Base-by-base conservation (phyloP, 2,113 vertebrate species). In the Athene noctua region DNA sequence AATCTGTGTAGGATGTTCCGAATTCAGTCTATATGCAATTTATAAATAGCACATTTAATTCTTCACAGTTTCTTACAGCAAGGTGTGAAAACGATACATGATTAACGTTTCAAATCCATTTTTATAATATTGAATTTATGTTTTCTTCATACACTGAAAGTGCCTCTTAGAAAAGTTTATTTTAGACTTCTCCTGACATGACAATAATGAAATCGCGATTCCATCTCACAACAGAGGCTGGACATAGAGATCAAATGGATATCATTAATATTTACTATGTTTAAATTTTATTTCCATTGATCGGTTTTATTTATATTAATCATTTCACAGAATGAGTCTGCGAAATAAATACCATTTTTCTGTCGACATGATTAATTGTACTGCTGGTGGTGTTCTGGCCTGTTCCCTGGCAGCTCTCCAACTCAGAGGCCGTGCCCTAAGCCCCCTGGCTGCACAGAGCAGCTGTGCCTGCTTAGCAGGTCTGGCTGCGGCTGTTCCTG, bases 351-450 rank as follows among this genome's bases (percentile, higher is more conserved):
- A 11, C 42, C 4, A 0, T 68, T 71, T 71, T 75, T 68, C 32
- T 80, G 38, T 34, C 34, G 36, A 5, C 3, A 5, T 18, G 29
- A 29, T 75, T 40, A 67, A 25, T 11, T 47, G 47, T 32, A 3
- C 15, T 90, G 23, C 58, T n/a, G 9, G 15, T 65, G 54, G 19
- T 36, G 88, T 44, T 65, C 49, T 30, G n/a, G 52, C 65, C 36
- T 1, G 0, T 65, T 62, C 30, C 36, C 47, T 70, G 73, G 55
- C 68, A 74, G 78, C 15, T 42, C 13, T 74, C 73, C 30, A 20
- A 3, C 2, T 0, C 0, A 1, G 54, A 19, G 14, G 34, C 38
- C 0, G 0, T 63, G 62, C 62, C 42, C 62, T 13, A 3, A 46
- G 1, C 57, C 38, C 6, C 58, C 23, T 1, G 2, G 10, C 36